Evolutionary conservation across 2,113 vertebrate genomes (phyloP).

Genomic region (Nothocercus nigrocapillus): DNA sequence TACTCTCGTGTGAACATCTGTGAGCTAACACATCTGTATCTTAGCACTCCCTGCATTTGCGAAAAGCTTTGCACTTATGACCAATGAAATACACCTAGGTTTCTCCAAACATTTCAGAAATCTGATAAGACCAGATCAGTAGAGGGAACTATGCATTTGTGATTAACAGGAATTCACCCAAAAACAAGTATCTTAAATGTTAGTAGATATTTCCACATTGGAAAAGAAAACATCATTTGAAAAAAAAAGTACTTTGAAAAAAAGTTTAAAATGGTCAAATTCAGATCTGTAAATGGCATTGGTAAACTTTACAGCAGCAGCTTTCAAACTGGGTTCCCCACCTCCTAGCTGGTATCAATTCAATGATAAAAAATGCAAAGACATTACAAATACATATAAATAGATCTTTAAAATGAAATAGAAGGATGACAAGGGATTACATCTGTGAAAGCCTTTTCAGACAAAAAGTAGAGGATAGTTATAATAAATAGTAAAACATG

Average conservation of each 20-base stretch:
- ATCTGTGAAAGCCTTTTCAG: neutral
- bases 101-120: neutral
- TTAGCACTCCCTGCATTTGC: neutral
- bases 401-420: neutral
- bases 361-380: neutral
- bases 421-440: neutral
- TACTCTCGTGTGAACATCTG: neutral
- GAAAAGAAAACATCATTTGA: neutral
- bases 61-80: neutral
- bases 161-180: neutral
- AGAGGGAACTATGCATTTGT: neutral
- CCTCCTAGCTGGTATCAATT: neutral
- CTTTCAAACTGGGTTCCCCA: neutral
- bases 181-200: neutral
- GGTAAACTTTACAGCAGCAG: neutral
- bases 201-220: neutral
- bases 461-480: neutral
- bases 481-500: neutral
- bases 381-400: neutral
- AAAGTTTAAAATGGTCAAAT: neutral
- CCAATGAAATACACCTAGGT: neutral
- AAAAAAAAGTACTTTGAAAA: neutral
- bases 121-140: neutral
- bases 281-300: neutral
- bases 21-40: neutral